Conservation (phyloP, 1,140 invertebrate species). For the Piezodorus guildinii region DNA sequence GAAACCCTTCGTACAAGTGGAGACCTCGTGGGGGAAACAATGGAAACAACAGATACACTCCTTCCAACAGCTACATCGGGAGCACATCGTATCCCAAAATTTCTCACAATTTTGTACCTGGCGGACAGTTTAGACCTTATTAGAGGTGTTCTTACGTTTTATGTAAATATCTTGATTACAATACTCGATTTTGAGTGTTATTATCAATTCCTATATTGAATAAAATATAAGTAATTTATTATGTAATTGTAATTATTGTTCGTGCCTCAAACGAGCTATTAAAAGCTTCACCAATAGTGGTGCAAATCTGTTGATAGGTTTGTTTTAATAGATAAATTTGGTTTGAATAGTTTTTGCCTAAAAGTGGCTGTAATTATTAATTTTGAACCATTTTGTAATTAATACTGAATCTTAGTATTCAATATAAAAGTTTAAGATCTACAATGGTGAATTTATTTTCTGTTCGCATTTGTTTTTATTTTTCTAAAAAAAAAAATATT, state of each 20-base stretch:
- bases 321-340: too few species aligned
- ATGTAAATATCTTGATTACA: background rate
- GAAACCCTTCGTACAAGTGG: background rate
- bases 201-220: background rate
- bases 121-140: slow-evolving; percentile 8
- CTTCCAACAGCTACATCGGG: background rate
- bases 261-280: background rate
- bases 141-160: background rate
- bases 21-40: background rate
- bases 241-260: background rate
- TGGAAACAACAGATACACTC: background rate
- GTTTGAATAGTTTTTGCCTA: too few species aligned
- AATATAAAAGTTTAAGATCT: too few species aligned
- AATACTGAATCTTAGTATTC: too few species aligned
- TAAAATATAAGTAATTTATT: background rate
- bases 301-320: too few species aligned
- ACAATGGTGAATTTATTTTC: too few species aligned
- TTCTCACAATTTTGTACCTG: slow-evolving; percentile 10
- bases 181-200: background rate
- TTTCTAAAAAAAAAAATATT: too few species aligned
- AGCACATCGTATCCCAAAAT: background rate
- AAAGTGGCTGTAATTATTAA: too few species aligned
- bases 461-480: too few species aligned
- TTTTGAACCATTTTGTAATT: too few species aligned
- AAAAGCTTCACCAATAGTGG: too few species aligned